Base-by-base conservation (phyloP, 2,888 invertebrate genomes). In the Dysmachus trigonus region DNA sequence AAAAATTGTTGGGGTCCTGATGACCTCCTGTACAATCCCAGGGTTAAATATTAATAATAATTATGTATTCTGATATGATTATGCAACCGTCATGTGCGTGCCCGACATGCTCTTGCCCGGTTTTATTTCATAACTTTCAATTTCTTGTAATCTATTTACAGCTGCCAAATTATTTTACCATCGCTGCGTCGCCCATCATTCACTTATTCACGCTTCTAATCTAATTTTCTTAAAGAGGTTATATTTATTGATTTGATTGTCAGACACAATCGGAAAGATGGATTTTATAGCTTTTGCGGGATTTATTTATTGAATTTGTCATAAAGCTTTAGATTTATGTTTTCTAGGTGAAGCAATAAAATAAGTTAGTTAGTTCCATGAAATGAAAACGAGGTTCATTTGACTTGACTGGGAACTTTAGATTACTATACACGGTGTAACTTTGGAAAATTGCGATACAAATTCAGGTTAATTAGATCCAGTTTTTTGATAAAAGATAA, bases 291-390 rank as follows among this genome's bases (percentile, higher is more conserved):
- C 51, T 51, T 51, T 51, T 7, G 18, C 18, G n/a, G 74, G 4
- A 33, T 74, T 74, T 33, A 74, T 33, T 35, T 18, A n/a, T 18
- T 33, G 74, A 74, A 33, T 33, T 18, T 74, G 35, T 74, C 74
- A 38, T 74, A 74, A n/a, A 74, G 74, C 33, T 74, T 6, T 18
- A 35, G 33, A 74, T 74, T 74, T 74, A 74, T 74, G 74, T 38
- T 18, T 33, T 13, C 22, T 18, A 33, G 15, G 15, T 74, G 35
- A 74, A 15, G 74, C 3, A 74, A 74, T 74, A 74, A 74, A 74
- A 7, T 51, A 15, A 41, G 38, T 41, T 41, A 15, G 15, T 41
- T 41, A 41, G 15, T 41, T 41, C 13, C 2, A 41, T 41, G 0
- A 41, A 4, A 41, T 3, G 38, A 41, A n/a, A 41, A 38, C 13